Conservation (phyloP, 2,113 vertebrate genomes). For the Clarias gariepinus region DNA sequence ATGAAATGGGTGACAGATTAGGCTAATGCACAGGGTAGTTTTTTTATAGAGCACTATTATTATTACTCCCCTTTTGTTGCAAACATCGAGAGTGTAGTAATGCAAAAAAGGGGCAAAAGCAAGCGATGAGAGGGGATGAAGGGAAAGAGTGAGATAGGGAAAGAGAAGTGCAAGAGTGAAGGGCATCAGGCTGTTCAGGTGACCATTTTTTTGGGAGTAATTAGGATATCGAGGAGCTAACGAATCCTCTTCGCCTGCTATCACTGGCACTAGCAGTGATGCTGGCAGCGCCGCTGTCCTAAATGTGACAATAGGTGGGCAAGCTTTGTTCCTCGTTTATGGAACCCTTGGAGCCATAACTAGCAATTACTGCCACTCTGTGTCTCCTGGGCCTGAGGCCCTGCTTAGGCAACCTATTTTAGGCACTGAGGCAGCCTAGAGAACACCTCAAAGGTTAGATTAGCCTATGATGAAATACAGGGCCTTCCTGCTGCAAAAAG, state of each 20-base stretch:
- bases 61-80: conserved; percentile 73
- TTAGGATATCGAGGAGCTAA: conserved; percentile 68
- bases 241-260: conserved; percentile 47
- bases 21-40: conserved; percentile 83
- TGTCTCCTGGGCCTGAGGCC: conserved; percentile 62
- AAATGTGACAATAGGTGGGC: conserved; percentile 63
- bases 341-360: conserved; percentile 65
- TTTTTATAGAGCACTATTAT: conserved; percentile 80
- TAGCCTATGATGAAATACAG: conserved; percentile 71
- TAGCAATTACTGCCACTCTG: conserved; percentile 68
- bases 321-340: conserved; percentile 65
- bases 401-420: conserved; percentile 74
- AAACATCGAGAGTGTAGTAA: conserved; percentile 66
- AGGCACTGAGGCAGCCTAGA: conserved; percentile 60
- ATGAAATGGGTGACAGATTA: conserved; percentile 91
- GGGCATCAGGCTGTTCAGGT: conserved; percentile 59
- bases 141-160: conserved; percentile 52
- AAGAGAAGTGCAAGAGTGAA: conserved; percentile 44
- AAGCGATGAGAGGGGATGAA: not conserved
- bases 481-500: conserved; percentile 64
- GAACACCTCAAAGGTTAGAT: conserved; percentile 76
- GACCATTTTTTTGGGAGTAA: conserved; percentile 62
- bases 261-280: not conserved
- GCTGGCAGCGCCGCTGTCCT: conserved; percentile 60
- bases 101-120: conserved; percentile 54